Evolutionary conservation across 2,888 invertebrate genomes (phyloP).

Genomic region (Trichacis sp.): DNA sequence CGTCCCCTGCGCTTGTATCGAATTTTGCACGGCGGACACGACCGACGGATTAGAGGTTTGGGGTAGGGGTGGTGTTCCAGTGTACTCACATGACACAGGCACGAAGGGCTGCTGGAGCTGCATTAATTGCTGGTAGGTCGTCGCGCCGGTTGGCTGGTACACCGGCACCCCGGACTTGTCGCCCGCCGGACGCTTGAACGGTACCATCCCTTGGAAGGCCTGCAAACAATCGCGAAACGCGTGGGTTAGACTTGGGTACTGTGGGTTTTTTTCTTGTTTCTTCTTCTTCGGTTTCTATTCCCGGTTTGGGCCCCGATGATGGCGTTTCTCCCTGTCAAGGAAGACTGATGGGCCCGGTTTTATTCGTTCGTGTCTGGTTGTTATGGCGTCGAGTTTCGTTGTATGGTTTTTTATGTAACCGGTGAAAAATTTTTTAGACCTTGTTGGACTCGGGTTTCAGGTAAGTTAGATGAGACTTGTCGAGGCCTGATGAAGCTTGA

Average conservation of each 20-base stretch:
- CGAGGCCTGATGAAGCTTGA: too few relatives aligned
- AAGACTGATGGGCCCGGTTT: conserved; percentile 5
- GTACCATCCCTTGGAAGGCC: conserved; percentile 96
- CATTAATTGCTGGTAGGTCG: conserved; percentile 95
- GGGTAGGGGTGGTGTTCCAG: conserved; percentile 76
- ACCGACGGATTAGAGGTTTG: conserved; percentile 70
- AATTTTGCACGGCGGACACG: conserved; percentile 57
- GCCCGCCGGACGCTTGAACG: conserved; percentile 95
- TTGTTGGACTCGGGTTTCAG: too few relatives aligned
- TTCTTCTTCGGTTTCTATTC: conserved; percentile 1
- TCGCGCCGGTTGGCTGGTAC: conserved; percentile 88
- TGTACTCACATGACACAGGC: conserved; percentile 99
- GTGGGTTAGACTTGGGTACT: too few relatives aligned
- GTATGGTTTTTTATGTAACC: too few relatives aligned
- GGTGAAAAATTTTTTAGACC: too few relatives aligned
- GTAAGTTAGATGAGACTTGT: too few relatives aligned
- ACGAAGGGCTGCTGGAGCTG: conserved; percentile 95
- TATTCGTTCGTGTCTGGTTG: conserved; percentile 3
- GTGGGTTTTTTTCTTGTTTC: neutral
- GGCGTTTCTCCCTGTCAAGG: conserved; percentile 17
- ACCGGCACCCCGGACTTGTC: conserved; percentile 97
- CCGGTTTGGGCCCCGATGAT: conserved; percentile 11
- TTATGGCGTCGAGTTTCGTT: conserved; percentile 18
- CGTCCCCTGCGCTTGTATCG: conserved; percentile 55
- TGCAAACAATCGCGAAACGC: conserved; percentile 67